Evolutionary conservation across 2,888 invertebrate genomes (phyloP), one percentile per base, ranked within the genome.

Genomic region (Oegoconia quadripuncta): DNA sequence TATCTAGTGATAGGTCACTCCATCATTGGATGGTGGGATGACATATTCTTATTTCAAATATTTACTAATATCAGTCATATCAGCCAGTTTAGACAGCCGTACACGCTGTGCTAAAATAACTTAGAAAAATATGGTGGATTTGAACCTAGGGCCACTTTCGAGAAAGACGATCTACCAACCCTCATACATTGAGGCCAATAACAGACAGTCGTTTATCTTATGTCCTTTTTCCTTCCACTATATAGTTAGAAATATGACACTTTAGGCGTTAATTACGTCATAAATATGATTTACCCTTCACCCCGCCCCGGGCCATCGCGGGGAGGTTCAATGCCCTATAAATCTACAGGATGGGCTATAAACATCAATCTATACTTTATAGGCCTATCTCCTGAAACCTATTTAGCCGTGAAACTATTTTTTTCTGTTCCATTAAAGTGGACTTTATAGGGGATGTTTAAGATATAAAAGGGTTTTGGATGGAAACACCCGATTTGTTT

Each of bases 301-400:
- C 29, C 29, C 29, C 8, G 20, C 16, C 29, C 11, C 26, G 6
- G 12, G 31, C 12, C 31, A 6, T 12, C 31, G 31, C 7, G 20
- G 20, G 20, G 1, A n/a, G 31, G 31, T 13, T 13, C 31, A 20
- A 20, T 20, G 13, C 6, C 8, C 18, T 20, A 46, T 51, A 51
- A 51, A 51, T 51, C 46, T 37, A 37, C 37, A 34, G 37, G 38
- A 42, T 27, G 37, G n/a, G 38, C 46, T 40, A 44, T 49, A 46
- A 39, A 46, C 42, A 39, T 39, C 34, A 39, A 39, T 48, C 45
- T 33, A 15, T 20, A 17, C 23, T 37, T 44, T 38, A 44, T 38
- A 33, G 46, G 38, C 29, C 41, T 34, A 40, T 42, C 41, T 34
- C 25, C 37, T 42, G 45, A 34, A 43, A 39, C 40, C 42, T 48